Evolutionary conservation across 2,888 invertebrate species (phyloP).

Genomic region (Callinectes sapidus): DNA sequence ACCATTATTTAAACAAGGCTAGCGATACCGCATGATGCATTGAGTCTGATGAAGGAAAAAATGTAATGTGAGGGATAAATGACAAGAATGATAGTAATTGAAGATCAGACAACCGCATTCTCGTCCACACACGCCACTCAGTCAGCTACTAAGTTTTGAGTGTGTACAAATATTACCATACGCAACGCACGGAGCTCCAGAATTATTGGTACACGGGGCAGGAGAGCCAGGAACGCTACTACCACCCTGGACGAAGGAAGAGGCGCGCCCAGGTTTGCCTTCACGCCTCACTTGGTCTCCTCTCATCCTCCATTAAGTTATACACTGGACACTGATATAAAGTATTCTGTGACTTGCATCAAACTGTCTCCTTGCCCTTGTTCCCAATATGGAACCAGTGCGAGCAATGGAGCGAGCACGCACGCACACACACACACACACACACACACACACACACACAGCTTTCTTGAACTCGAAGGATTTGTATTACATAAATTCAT

Average conservation of each 20-base stretch:
- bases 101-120: background rate
- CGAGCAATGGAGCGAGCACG: background rate
- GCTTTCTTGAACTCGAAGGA: too few relatives aligned
- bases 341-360: background rate
- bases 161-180: background rate
- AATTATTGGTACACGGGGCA: background rate
- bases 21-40: background rate
- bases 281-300: slow-evolving; percentile 6
- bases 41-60: background rate
- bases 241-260: background rate
- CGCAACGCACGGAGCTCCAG: background rate
- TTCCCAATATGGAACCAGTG: background rate
- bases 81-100: background rate
- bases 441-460: slow-evolving; percentile 28
- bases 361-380: background rate
- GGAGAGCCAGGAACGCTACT: background rate
- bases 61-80: background rate
- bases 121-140: background rate
- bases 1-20: background rate
- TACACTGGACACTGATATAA: background rate
- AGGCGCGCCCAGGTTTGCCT: background rate
- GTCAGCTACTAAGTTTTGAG: background rate
- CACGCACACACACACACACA: slow-evolving; percentile 9
- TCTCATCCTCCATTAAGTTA: background rate
- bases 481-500: too few relatives aligned